Evolutionary conservation across 2,888 invertebrate genomes (phyloP), one percentile per base, ranked within the genome.

Genomic region (Cerastis rubricosa): DNA sequence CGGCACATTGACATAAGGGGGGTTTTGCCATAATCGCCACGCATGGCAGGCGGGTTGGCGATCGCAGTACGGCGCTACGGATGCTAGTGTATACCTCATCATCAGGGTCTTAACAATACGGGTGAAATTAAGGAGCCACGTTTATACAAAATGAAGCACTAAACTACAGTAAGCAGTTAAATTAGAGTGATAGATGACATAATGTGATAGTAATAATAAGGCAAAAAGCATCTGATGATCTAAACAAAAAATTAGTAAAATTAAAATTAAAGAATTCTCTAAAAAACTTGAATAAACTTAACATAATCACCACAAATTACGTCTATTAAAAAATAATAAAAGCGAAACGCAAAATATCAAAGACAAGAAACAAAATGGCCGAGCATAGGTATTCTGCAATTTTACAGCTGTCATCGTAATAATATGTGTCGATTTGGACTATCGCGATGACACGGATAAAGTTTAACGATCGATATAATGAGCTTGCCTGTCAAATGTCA

Each of bases 401-500:
- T 80, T 80, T 78, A 80, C 75, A 77, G 73, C 77, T 78, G 77
- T 74, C 71, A 72, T 54, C 45, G 29, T 68, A 67, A 76, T 77
- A 67, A 76, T 77, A 76, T 75, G 83, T 88, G 89, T 87, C 84
- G 84, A 90, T 85, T 84, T 75, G 25, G 70, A 78, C 84, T 79
- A 83, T 85, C 82, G 82, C 84, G 83, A 87, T 88, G 74, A 66
- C 51, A 73, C 61, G 73, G 84, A 86, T 87, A 76, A 84, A 75
- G 12, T 78, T 83, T 86, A 84, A 88, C 84, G 87, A 85, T 88
- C 85, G 57, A 88, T 90, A 71, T 86, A 86, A 87, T 80, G 85
- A 81, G 82, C 75, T 82, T 25, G 7, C 83, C 88, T 85, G 89
- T 89, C 91, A 90, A 93, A 93, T 91, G 92, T 92, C 91, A 91